These are phyloP conservation scores for Coregonus clupeaformis DNA, from an alignment of 2,113 vertebrate species.

Conservation along the genomic window DNA sequence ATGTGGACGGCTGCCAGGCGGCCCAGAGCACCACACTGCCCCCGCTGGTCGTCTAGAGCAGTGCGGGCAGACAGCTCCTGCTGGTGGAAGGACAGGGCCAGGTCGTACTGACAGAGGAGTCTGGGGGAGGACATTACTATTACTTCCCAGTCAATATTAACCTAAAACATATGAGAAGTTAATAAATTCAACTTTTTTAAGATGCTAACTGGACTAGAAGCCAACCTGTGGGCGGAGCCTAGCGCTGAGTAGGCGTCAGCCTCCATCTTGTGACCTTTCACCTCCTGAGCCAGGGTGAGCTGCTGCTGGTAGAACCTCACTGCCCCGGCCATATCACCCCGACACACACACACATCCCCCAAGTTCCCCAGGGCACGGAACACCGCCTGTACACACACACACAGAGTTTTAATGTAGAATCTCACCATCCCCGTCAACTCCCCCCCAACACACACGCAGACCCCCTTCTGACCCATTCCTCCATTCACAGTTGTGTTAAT, in stretches of 20 bases:
- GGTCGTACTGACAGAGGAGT: slow-evolving; percentile 84
- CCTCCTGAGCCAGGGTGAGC: slow-evolving; percentile 84
- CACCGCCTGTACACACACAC: slow-evolving; percentile 70
- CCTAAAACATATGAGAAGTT: no score
- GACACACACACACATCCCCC: slow-evolving; percentile 90
- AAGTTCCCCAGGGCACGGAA: slow-evolving; percentile 94
- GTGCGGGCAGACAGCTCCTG: slow-evolving; percentile 90
- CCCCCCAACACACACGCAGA: no score
- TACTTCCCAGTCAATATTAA: background rate
- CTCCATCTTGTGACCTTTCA: slow-evolving; percentile 84
- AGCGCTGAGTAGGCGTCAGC: slow-evolving; percentile 89
- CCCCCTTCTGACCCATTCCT: no score
- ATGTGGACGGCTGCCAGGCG: slow-evolving; percentile 93
- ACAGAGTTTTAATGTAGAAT: no score
- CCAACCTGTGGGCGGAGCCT: slow-evolving; percentile 83
- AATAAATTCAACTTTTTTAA: no score
- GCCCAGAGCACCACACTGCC: slow-evolving; percentile 89
- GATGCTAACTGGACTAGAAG: background rate
- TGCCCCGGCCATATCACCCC: slow-evolving; percentile 84
- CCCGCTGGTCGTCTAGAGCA: slow-evolving; percentile 81
- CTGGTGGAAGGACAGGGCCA: slow-evolving; percentile 89
- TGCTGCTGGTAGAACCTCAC: slow-evolving; percentile 94
- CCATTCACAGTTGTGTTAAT: no score
- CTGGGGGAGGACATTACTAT: slow-evolving; percentile 21
- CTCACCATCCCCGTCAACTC: no score